Base-by-base conservation (phyloP, 2,888 invertebrate species). In the Linnaemya tessellans region DNA sequence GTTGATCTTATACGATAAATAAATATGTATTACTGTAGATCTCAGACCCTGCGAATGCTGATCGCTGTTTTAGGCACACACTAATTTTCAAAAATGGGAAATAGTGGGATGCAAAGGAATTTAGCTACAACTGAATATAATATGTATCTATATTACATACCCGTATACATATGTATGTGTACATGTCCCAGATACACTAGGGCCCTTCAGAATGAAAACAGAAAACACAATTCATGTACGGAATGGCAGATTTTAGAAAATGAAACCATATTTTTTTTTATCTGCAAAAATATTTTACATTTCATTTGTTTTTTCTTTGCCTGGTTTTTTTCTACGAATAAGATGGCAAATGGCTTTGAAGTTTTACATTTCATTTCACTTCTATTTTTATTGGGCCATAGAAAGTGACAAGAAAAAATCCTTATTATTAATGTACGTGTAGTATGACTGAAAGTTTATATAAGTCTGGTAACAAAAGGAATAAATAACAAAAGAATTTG, bases 281-380 rank as follows among this genome's bases (percentile, higher is more conserved):
- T 22, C 9, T 18, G 3, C 13, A 20, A 5, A 11, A 18, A 35
- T 22, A 64, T 43, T 20, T 54, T 41, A 7, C n/a, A 41, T 74
- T 22, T 49, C 9, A 10, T n/a, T 0, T 62, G 3, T 38, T 62
- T 51, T 10, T 18, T 46, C 2, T 41, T 4, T 54, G 7, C n/a
- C 56, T n/a, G 20, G 4, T 35, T 13, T 15, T 30, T 30, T 30
- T 30, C 5, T 30, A 30, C 9, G 9, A 35, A 3, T 30, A 43
- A 71, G 38, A 67, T 35, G 25, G 60, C 62, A 79, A 78, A 79
- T 62, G 41, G 49, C 51, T 80, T 51, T 73, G 18, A 73, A 73
- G 62, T 62, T 70, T 60, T 60, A 60, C 58, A 10, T 78, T 78
- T 58, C 49, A 60, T 78, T 78, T 67, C 22, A n/a, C 67, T 49